A percentile compares a stretch with the other conserved stretches of the same genome.
Evolutionary conservation across 2,888 invertebrate species (phyloP).

Genomic region (Drosophila sordidula): DNA sequence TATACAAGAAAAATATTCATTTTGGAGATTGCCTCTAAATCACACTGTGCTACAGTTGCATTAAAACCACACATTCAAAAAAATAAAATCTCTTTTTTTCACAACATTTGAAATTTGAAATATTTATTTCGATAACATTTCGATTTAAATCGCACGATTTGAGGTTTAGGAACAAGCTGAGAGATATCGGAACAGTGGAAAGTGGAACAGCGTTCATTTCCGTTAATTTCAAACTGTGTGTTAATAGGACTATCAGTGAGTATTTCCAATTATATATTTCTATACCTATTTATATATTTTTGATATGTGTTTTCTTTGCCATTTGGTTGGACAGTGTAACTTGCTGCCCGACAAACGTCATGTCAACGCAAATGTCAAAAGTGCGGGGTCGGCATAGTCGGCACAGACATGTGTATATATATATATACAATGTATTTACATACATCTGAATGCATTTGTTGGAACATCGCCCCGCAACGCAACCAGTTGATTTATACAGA

Average conservation of each 20-base stretch:
- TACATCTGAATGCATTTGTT: conserved; percentile 28
- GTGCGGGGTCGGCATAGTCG: conserved; percentile 48
- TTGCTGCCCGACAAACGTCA: conserved; percentile 69
- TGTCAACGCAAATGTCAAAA: conserved; percentile 81
- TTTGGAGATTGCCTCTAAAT: conserved; percentile 34
- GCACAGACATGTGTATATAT: conserved; percentile 32
- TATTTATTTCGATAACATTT: background rate
- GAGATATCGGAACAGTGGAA: background rate
- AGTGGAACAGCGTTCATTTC: background rate
- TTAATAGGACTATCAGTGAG: background rate
- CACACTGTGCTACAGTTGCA: conserved; percentile 32
- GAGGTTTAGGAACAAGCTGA: background rate
- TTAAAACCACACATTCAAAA: no score
- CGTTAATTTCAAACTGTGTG: background rate
- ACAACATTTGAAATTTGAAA: background rate
- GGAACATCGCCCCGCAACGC: conserved; percentile 55
- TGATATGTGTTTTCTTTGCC: no score
- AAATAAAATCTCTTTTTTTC: no score
- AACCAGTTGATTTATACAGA: conserved; percentile 79
- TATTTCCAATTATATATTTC: background rate
- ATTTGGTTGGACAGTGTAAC: conserved; percentile 47
- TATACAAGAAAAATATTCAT: conserved; percentile 27
- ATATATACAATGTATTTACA: conserved; percentile 20
- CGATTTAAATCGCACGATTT: background rate
- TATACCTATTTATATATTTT: no score